phyloP scores from a whole-genome alignment of 2,797 vertebrate species.

The Rhinatrema bivittatum region DNA sequence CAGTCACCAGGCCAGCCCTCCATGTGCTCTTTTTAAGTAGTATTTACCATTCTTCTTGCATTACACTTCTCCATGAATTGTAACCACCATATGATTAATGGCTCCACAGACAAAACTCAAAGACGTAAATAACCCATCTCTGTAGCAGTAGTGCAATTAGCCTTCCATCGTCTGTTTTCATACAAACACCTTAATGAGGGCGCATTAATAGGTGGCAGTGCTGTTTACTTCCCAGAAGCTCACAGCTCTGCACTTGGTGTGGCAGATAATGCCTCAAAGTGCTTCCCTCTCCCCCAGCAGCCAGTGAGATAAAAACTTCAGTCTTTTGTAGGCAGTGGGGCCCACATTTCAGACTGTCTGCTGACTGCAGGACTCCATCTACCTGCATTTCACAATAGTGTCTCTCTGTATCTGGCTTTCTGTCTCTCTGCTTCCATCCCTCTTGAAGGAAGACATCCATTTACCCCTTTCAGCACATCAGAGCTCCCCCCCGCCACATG shows the following conservation, averaged over 20 bases:
- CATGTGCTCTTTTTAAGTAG: no score
- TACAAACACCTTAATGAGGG: constrained; percentile 9
- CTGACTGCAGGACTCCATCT: neutral
- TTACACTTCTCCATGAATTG: no score
- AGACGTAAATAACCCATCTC: neutral
- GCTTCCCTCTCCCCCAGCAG: neutral
- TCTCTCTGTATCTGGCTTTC: neutral
- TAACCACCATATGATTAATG: no score
- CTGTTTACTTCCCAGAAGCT: constrained; percentile 18
- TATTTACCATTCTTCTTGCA: no score
- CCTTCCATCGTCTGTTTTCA: neutral
- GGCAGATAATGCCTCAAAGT: neutral
- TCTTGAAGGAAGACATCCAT: neutral
- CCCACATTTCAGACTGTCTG: neutral
- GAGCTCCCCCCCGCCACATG: fast-evolving
- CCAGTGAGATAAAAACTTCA: constrained; percentile 17
- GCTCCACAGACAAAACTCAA: neutral
- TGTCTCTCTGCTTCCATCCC: neutral
- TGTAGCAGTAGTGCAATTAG: fast-evolving
- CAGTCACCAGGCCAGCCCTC: no score
- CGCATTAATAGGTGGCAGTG: constrained; percentile 20
- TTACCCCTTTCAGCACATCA: neutral
- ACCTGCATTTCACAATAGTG: neutral
- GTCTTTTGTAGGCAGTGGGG: neutral
- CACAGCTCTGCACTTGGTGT: neutral